A percentile compares a stretch with the other conserved stretches of the same genome.
phyloP scores from a whole-genome alignment of 2,113 vertebrate genomes.

The Pterocles gutturalis region DNA sequence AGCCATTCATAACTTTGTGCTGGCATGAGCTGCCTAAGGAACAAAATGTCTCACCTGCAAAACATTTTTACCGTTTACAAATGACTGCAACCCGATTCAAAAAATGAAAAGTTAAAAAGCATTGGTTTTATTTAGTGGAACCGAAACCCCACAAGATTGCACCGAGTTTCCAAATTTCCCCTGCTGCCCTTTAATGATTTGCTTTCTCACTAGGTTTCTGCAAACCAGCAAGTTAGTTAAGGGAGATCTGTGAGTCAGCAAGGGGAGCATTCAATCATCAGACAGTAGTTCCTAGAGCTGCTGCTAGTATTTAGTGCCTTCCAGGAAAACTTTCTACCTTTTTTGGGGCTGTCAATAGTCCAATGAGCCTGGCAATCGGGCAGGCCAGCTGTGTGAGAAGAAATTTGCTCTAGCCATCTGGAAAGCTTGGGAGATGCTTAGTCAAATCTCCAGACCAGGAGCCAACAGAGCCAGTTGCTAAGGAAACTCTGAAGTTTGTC shows the following conservation, averaged over 20 bases:
- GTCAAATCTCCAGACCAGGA: neutral
- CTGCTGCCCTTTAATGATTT: neutral
- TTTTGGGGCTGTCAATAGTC: neutral
- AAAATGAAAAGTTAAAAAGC: neutral
- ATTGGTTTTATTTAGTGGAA: neutral
- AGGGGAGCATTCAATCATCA: neutral
- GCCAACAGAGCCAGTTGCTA: neutral
- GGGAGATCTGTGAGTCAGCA: neutral
- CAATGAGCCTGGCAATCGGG: neutral
- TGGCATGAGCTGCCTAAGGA: neutral
- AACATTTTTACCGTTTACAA: neutral
- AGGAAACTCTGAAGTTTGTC: neutral
- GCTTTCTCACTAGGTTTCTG: neutral
- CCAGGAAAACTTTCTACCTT: neutral
- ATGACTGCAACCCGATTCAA: neutral
- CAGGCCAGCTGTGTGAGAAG: fast-evolving
- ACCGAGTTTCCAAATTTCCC: neutral
- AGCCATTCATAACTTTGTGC: neutral
- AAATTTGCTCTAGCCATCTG: neutral
- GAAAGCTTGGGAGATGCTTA: neutral
- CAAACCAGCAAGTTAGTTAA: neutral
- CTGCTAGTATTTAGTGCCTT: neutral
- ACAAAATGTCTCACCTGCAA: neutral
- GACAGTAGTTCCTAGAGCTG: neutral
- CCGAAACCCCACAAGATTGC: neutral